Evolutionary conservation across 2,797 vertebrate species (phyloP), one percentile per base, ranked within the genome.

Genomic region (Acanthopagrus latus): DNA sequence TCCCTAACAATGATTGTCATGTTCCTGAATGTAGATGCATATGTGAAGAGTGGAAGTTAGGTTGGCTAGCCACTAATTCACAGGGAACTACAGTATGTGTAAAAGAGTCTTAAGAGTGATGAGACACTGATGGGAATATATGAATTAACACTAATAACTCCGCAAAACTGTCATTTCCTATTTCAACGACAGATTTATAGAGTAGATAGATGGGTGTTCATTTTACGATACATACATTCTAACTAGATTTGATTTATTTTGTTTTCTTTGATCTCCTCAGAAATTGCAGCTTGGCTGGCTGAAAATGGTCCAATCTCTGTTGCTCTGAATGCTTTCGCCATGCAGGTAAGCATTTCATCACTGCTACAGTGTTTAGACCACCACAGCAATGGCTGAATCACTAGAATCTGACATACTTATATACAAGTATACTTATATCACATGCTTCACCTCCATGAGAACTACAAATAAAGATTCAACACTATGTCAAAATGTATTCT

Each of bases 241-340:
- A 11, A 55, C 38, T 47, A 14, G 4, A 23, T 64, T 38, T 38
- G 20, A 23, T 13, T 21, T 4, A 0, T 23, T 9, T 63, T 52
- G 2, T 21, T 56, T 64, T 41, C 25, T 29, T 48, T 44, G 56
- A 7, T 27, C 3, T 44, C 38, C 83, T 48, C 83, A 98, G 97
- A 96, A 71, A 96, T 98, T 25, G 96, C 96, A 0, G 95, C 96
- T 6, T 98, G 97, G 97, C 86, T 98, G 82, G 95, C 96, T 21
- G 92, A 96, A 89, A 96, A 96, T 0, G 97, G 97, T n/a, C 97
- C 97, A 0, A 60, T 97, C 76, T 97, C 97, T 51, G 95, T 97
- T 1, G 97, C 97, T n/a, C 94, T 98, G 72, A 98, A 98, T 29
- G 97, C 97, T 6, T 97, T 97, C 41, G 97, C 96, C 38, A 97